Conservation (phyloP, 2,797 vertebrate species). For the Tauraco hartlaubi region DNA sequence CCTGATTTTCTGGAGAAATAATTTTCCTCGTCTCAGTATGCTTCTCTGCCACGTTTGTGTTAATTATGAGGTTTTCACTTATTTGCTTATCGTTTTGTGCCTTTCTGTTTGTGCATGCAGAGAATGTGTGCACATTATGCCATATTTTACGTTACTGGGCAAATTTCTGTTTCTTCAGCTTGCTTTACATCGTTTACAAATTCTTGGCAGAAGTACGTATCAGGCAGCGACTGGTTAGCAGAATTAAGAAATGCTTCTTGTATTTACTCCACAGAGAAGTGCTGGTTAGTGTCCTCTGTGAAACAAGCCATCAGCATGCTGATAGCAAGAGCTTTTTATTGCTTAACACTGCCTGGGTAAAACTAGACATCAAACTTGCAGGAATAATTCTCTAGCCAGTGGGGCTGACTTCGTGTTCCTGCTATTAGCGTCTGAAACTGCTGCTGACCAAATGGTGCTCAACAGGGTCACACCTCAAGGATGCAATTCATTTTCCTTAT, state of each 20-base stretch:
- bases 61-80: background rate
- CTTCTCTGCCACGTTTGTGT: background rate
- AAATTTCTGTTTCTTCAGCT: background rate
- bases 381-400: conserved; percentile 1
- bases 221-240: background rate
- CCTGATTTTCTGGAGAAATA: background rate
- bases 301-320: background rate
- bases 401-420: background rate
- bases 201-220: background rate
- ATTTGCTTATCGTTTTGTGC: background rate
- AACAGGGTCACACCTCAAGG: background rate
- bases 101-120: background rate
- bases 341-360: background rate
- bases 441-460: conserved; percentile 23
- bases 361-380: background rate
- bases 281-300: background rate
- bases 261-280: background rate
- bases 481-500: background rate
- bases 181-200: background rate
- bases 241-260: background rate
- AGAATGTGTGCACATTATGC: background rate
- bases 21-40: background rate
- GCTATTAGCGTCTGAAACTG: background rate
- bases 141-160: background rate
- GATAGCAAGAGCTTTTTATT: background rate